Conservation (phyloP, 2,797 vertebrate species). For the Echeneis naucrates region DNA sequence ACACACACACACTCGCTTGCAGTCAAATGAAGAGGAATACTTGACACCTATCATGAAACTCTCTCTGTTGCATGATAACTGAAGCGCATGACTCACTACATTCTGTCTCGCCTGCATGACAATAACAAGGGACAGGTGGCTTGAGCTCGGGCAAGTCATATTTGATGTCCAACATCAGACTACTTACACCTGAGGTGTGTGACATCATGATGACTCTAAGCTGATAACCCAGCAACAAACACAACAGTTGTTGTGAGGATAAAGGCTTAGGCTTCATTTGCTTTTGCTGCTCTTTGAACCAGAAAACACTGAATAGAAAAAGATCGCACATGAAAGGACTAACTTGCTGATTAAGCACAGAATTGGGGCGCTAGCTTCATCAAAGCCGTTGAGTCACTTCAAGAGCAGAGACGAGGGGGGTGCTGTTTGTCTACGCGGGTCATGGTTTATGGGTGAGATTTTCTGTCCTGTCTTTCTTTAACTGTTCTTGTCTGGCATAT, state of each 20-base stretch:
- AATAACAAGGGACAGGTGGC: conserved; percentile 71
- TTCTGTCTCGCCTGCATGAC: conserved; percentile 61
- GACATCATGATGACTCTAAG: conserved; percentile 77
- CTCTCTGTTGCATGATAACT: conserved; percentile 25
- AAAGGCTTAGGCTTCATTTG: conserved; percentile 76
- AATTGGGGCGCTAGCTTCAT: conserved; percentile 58
- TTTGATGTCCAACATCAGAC: conserved; percentile 80
- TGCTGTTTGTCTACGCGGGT: conserved; percentile 58
- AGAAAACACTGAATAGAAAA: conserved; percentile 69
- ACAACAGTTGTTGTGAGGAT: conserved; percentile 72
- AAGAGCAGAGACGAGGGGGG: conserved; percentile 40
- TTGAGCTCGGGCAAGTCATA: conserved; percentile 69
- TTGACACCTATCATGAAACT: conserved; percentile 38
- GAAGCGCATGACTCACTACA: conserved; percentile 55
- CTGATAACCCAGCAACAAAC: conserved; percentile 76
- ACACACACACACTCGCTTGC: background rate
- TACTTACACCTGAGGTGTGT: conserved; percentile 72
- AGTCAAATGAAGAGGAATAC: conserved; percentile 33
- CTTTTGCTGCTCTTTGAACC: conserved; percentile 80
- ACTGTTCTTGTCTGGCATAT: conserved; percentile 76
- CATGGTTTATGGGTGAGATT: conserved; percentile 43
- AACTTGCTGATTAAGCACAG: conserved; percentile 74
- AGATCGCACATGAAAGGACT: conserved; percentile 74
- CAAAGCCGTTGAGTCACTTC: conserved; percentile 78
- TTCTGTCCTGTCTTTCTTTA: conserved; percentile 62